These are phyloP conservation scores for Solen grandis DNA, from an alignment of 1,140 invertebrate species.

Conservation along the genomic window DNA sequence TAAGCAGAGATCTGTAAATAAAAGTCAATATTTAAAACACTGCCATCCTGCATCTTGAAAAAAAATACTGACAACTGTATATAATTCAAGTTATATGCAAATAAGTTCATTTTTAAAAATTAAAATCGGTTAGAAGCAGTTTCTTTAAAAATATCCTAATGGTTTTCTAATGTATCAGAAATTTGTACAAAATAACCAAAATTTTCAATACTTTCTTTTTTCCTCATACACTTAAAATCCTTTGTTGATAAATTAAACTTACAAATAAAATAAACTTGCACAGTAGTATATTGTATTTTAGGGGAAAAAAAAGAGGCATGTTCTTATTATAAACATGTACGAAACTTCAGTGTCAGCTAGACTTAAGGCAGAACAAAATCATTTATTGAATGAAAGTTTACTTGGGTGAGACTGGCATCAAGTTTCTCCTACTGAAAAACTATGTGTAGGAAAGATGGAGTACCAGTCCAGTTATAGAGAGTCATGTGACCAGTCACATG, in stretches of 20 bases:
- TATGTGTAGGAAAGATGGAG: background rate
- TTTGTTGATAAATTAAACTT: background rate
- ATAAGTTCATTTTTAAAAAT: background rate
- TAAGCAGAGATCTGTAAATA: background rate
- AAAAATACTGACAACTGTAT: constrained; percentile 9
- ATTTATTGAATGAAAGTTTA: no score
- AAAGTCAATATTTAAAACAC: background rate
- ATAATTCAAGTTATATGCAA: constrained; percentile 19
- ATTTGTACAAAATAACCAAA: background rate
- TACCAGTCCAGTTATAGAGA: background rate
- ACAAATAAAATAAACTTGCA: constrained; percentile 6
- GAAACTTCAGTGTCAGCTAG: background rate
- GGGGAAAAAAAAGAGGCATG: background rate
- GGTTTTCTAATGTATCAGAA: constrained; percentile 1
- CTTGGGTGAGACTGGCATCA: no score
- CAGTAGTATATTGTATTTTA: background rate
- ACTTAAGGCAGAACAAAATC: background rate
- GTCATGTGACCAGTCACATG: background rate
- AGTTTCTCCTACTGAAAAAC: background rate
- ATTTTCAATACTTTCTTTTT: background rate
- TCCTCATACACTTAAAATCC: background rate
- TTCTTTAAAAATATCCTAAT: background rate
- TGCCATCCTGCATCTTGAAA: constrained; percentile 1
- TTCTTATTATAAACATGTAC: background rate
- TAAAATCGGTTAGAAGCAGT: background rate